Conservation (phyloP, 2,888 invertebrate genomes). For the Meiosimyza decipiens region DNA sequence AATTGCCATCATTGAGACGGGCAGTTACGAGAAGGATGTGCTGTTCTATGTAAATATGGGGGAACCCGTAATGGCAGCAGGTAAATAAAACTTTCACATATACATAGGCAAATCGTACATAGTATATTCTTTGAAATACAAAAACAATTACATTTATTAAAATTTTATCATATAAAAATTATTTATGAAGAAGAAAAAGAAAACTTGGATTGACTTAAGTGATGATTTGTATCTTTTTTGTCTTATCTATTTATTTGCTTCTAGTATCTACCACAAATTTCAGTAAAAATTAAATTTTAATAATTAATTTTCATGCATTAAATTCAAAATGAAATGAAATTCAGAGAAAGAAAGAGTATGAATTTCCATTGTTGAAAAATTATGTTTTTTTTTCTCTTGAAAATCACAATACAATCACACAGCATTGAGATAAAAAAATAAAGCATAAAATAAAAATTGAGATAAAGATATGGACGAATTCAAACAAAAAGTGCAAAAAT, state of each 20-base stretch:
- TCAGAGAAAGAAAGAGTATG: conserved; percentile 18
- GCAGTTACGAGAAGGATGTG: conserved; percentile 97
- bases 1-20: conserved; percentile 92
- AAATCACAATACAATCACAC: conserved; percentile 35
- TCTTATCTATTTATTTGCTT: conserved; percentile 45
- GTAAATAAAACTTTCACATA: conserved; percentile 69
- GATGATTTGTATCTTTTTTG: conserved; percentile 22
- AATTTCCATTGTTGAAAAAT: conserved; percentile 10
- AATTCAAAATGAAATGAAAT: conserved; percentile 31
- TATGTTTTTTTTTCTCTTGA: neutral
- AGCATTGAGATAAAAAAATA: conserved; percentile 1
- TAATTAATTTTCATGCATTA: conserved; percentile 52
- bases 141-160: no score
- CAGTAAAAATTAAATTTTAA: conserved; percentile 65
- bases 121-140: neutral
- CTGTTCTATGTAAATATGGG: conserved; percentile 92
- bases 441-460: neutral
- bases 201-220: conserved; percentile 3
- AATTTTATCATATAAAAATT: no score
- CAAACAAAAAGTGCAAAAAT: conserved; percentile 32
- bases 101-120: conserved; percentile 1
- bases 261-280: conserved; percentile 64
- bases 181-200: no score
- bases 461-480: neutral
- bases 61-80: conserved; percentile 87